phyloP scores from a whole-genome alignment of 2,888 invertebrate genomes.

The Acanthosepion lycidas region DNA sequence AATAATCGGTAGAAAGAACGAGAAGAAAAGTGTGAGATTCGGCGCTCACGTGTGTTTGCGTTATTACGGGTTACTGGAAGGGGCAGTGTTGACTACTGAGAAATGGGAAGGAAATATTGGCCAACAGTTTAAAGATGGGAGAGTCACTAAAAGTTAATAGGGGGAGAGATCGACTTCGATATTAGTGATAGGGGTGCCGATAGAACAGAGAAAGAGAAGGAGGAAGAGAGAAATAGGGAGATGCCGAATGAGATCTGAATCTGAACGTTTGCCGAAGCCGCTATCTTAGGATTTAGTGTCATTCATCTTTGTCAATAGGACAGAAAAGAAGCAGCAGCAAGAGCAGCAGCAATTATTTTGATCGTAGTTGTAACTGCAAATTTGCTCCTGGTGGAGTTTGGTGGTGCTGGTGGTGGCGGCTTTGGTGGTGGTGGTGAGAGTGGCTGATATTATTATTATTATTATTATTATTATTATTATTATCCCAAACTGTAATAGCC shows the following conservation, averaged over 20 bases:
- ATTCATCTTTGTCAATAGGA: background rate
- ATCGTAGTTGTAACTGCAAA: background rate
- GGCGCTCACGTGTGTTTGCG: background rate
- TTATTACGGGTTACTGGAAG: background rate
- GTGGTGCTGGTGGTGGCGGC: background rate
- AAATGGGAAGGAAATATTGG: background rate
- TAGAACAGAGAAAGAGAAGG: background rate
- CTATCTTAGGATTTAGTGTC: background rate
- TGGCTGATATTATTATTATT: background rate
- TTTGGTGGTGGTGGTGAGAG: background rate
- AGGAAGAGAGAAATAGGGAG: background rate
- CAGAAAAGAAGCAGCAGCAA: background rate
- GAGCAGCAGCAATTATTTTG: background rate
- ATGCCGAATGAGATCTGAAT: background rate
- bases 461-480: slow-evolving; percentile 33
- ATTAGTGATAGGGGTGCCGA: background rate
- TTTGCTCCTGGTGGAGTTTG: background rate
- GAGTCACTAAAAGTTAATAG: background rate
- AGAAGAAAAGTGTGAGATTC: slow-evolving; percentile 13
- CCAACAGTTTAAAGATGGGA: background rate
- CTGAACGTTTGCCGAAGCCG: background rate
- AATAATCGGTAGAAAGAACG: background rate
- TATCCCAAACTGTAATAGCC: background rate
- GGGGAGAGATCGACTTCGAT: slow-evolving; percentile 23
- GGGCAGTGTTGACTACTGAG: background rate